Percentiles rank a stretch among this genome's conserved stretches.
Evolutionary conservation across 2,797 vertebrate species (phyloP).

Genomic region (Gymnopithys bicolor): DNA sequence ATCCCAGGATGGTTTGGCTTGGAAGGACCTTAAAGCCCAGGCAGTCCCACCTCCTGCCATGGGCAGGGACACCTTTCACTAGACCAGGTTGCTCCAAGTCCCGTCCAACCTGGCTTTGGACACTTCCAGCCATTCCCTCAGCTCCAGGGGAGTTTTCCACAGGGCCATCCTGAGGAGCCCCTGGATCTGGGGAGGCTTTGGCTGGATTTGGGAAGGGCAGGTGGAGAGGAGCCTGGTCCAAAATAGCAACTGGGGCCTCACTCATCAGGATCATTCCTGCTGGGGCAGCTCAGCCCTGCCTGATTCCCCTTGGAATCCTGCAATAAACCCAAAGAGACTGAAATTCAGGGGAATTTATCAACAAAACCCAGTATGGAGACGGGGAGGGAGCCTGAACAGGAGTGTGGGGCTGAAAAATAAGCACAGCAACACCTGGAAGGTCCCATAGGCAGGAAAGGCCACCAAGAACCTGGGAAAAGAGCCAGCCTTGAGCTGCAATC

Average conservation of each 20-base stretch:
- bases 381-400: neutral
- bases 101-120: neutral
- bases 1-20: neutral
- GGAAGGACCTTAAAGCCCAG: neutral
- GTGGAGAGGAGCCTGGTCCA: neutral
- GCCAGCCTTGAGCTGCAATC: neutral
- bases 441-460: neutral
- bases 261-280: neutral
- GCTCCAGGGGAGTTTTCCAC: neutral
- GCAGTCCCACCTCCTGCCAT: neutral
- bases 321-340: neutral
- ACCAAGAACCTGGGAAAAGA: neutral
- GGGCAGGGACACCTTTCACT: neutral
- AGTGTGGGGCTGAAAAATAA: neutral
- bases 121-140: neutral
- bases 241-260: neutral
- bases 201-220: neutral
- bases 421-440: neutral
- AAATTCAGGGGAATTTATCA: neutral
- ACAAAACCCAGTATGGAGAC: neutral
- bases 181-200: fast-evolving
- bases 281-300: neutral
- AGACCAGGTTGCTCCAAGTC: neutral
- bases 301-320: neutral
- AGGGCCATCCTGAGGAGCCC: neutral